phyloP scores from a whole-genome alignment of 2,888 invertebrate genomes.

The Desoria tigrina region DNA sequence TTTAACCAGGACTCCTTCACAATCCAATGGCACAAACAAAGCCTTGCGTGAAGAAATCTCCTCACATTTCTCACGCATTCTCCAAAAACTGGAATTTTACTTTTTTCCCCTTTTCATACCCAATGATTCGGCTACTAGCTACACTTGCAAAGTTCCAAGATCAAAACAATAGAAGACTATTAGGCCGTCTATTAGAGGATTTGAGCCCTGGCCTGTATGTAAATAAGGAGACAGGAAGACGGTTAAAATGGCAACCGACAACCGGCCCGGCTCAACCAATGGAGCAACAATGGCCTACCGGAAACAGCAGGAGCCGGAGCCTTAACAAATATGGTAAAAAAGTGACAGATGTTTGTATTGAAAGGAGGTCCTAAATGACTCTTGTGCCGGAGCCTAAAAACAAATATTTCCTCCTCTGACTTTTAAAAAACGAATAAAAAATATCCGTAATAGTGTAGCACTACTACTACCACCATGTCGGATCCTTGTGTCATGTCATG shows the following conservation, averaged over 20 bases:
- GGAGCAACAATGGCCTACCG: constrained; percentile 35
- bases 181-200: constrained; percentile 3
- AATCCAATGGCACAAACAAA: no score
- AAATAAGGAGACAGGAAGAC: constrained; percentile 1
- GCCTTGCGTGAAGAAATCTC: no score
- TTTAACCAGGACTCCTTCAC: no score
- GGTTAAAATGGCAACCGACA: constrained; percentile 13
- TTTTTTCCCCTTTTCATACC: not conserved
- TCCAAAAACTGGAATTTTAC: not conserved
- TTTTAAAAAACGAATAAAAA: constrained; percentile 12
- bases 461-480: constrained; percentile 24
- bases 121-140: not conserved
- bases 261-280: constrained; percentile 4
- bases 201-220: no score
- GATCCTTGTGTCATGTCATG: constrained; percentile 29
- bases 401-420: constrained; percentile 13
- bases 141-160: not conserved
- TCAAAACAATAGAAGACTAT: not conserved
- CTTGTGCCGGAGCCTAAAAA: constrained; percentile 11
- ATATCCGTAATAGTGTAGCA: no score
- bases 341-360: constrained; percentile 36
- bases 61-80: not conserved
- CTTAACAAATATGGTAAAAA: constrained; percentile 23
- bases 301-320: constrained; percentile 36
- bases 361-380: constrained; percentile 28